These are phyloP conservation scores for Gavialis gangeticus DNA, from an alignment of 2,113 vertebrate species.

Conservation along the genomic window DNA sequence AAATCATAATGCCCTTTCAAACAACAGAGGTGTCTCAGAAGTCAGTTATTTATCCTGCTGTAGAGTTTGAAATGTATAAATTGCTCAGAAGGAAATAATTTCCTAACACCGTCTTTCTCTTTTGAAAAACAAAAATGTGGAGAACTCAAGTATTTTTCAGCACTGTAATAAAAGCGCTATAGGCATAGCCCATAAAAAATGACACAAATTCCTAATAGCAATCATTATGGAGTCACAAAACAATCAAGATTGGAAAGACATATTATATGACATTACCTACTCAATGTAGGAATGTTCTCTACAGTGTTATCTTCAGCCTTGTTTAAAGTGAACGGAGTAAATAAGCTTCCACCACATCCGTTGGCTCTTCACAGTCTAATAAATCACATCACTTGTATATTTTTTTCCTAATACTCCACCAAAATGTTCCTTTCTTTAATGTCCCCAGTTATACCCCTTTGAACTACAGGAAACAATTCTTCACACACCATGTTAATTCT, in stretches of 20 bases:
- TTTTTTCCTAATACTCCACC: not conserved
- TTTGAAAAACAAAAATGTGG: not conserved
- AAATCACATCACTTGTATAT: not conserved
- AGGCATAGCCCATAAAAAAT: not conserved
- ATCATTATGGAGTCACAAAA: not conserved
- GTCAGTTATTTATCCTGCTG: conserved; percentile 11
- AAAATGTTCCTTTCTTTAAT: not conserved
- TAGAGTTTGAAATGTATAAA: not conserved
- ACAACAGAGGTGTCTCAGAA: conserved; percentile 20
- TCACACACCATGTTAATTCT: not conserved
- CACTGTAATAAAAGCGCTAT: not conserved
- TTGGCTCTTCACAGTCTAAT: not conserved
- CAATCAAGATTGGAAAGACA: not conserved
- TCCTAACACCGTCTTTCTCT: not conserved
- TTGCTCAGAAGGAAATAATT: conserved; percentile 20
- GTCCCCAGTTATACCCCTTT: not conserved
- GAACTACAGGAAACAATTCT: not conserved
- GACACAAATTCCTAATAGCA: not conserved
- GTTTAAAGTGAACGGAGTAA: not conserved
- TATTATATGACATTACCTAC: not conserved
- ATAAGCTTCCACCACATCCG: not conserved
- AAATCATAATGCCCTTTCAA: conserved; percentile 13
- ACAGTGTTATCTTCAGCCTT: not conserved
- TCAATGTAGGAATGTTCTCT: not conserved
- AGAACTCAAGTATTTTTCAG: not conserved